A percentile compares a stretch with the other conserved stretches of the same genome.
These are phyloP conservation scores for Panulirus ornatus DNA, from an alignment of 1,140 invertebrate genomes.

Conservation along the genomic window DNA sequence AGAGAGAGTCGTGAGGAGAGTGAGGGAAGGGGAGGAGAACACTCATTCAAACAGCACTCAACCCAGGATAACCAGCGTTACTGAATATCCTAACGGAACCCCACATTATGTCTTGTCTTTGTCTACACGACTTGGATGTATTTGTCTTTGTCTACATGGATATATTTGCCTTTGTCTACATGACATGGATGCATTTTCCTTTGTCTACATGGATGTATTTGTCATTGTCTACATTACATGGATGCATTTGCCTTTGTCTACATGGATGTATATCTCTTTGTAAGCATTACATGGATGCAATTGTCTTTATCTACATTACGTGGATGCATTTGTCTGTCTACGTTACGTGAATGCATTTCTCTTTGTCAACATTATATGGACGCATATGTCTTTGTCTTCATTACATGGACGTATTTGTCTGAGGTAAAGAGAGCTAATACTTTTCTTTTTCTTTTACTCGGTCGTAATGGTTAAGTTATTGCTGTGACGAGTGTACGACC, in stretches of 20 bases:
- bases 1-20: too few species aligned
- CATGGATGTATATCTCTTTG: background rate
- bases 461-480: too few species aligned
- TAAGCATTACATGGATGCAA: background rate
- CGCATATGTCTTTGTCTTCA: too few species aligned
- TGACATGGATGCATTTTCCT: background rate
- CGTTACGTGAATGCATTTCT: too few species aligned
- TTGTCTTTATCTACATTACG: background rate
- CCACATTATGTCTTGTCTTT: background rate
- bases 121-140: background rate
- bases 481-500: too few species aligned
- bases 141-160: background rate
- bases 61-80: background rate
- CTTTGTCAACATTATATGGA: background rate
- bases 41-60: background rate
- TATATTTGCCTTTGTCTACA: background rate
- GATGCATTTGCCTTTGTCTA: background rate
- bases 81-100: background rate
- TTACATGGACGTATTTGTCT: too few species aligned
- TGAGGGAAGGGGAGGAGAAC: background rate
- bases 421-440: too few species aligned
- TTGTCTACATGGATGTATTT: background rate
- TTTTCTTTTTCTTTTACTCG: too few species aligned
- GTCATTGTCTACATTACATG: background rate
- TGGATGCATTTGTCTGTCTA: background rate